phyloP scores from a whole-genome alignment of 2,113 vertebrate genomes.

The Saimiri boliviensis region DNA sequence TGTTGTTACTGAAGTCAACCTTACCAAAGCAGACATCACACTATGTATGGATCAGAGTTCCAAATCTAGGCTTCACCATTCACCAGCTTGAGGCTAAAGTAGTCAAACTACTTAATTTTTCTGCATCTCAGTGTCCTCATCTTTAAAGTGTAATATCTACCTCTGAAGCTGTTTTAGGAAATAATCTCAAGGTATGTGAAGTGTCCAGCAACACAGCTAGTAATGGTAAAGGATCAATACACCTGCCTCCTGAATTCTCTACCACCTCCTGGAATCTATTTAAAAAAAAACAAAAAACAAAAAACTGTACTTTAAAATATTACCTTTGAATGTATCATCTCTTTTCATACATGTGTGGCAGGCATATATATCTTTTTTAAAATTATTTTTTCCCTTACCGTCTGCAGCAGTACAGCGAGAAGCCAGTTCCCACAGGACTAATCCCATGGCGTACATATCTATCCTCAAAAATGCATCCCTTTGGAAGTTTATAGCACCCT shows the following conservation, averaged over 20 bases:
- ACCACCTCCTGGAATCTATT: neutral
- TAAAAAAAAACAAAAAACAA: constrained; percentile 7
- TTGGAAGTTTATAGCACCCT: constrained; percentile 99
- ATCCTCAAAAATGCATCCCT: constrained; percentile 98
- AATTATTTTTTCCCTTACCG: constrained; percentile 84
- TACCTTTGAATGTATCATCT: constrained; percentile 44
- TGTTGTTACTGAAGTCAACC: too few species aligned
- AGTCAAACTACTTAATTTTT: constrained; percentile 21
- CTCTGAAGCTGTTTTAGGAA: constrained; percentile 5
- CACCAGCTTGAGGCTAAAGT: neutral
- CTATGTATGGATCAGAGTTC: neutral
- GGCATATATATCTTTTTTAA: neutral
- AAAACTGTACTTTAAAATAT: neutral
- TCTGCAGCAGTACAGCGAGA: constrained; percentile 96
- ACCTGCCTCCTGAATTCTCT: neutral
- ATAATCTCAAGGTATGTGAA: neutral
- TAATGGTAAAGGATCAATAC: neutral
- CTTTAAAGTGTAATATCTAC: neutral
- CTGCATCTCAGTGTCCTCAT: constrained; percentile 26
- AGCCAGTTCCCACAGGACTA: constrained; percentile 96
- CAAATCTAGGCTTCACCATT: constrained; percentile 10
- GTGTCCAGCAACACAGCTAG: neutral
- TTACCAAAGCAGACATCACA: neutral
- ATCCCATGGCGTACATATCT: constrained; percentile 97
- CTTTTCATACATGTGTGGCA: constrained; percentile 42